A percentile compares a stretch with the other conserved stretches of the same genome.
These are phyloP conservation scores for Parascotia fuliginaria DNA, from an alignment of 2,888 invertebrate species.

Conservation along the genomic window DNA sequence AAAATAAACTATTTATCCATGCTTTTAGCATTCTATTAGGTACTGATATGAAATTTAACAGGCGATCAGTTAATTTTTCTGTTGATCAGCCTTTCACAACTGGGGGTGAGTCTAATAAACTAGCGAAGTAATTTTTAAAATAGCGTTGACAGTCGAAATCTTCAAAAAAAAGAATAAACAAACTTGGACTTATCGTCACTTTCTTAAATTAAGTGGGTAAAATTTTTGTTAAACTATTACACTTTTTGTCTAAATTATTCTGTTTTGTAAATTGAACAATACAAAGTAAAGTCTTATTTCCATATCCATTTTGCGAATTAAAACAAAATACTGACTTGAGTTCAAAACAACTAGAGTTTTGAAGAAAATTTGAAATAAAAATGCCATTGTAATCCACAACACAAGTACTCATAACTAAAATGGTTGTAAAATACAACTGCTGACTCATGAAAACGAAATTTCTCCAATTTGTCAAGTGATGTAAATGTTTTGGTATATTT, in stretches of 20 bases:
- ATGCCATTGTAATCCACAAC: slow-evolving; percentile 7
- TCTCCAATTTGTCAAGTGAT: slow-evolving; percentile 34
- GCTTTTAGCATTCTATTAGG: too few species aligned
- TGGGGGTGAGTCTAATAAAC: too few species aligned
- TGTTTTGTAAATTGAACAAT: neutral
- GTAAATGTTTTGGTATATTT: slow-evolving; percentile 21
- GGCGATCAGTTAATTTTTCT: too few species aligned
- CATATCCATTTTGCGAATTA: neutral
- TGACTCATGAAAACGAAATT: slow-evolving; percentile 21
- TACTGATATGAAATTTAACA: too few species aligned
- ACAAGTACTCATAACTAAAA: slow-evolving; percentile 21
- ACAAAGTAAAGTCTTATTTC: neutral
- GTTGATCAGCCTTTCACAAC: too few species aligned
- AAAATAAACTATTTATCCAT: too few species aligned
- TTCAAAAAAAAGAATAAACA: too few species aligned
- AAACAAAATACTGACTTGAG: neutral
- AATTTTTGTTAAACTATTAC: neutral
- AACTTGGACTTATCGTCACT: too few species aligned
- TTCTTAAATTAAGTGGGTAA: too few species aligned
- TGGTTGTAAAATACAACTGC: slow-evolving; percentile 32
- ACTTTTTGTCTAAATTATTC: neutral
- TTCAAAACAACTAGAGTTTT: neutral
- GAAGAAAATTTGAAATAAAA: slow-evolving; percentile 4
- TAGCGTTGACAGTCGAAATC: too few species aligned
- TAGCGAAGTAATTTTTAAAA: too few species aligned